phyloP scores from a whole-genome alignment of 2,113 vertebrate species.

The Anseranas semipalmata region DNA sequence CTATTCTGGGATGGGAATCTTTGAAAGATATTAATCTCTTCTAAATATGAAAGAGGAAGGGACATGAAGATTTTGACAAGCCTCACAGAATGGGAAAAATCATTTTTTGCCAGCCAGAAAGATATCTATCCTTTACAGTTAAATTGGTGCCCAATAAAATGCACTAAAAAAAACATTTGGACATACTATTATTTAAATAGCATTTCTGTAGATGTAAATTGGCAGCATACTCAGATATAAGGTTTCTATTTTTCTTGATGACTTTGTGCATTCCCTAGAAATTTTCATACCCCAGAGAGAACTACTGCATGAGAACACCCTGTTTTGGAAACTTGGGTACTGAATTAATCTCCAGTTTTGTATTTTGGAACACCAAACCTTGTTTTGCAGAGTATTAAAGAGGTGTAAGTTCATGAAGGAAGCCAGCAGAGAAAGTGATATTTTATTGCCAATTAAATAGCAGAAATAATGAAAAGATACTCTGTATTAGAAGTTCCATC shows the following conservation, averaged over 20 bases:
- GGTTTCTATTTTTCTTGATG: neutral
- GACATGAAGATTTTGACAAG: neutral
- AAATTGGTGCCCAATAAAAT: neutral
- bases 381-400: neutral
- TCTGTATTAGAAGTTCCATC: neutral
- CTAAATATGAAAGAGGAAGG: neutral
- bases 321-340: rapidly evolving
- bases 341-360: neutral
- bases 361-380: neutral
- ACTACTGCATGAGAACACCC: neutral
- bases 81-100: neutral
- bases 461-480: neutral
- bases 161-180: neutral
- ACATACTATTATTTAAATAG: neutral
- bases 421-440: neutral
- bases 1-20: neutral
- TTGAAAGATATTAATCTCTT: neutral
- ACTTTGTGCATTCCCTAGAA: neutral
- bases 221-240: neutral
- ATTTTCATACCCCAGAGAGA: neutral
- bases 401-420: neutral
- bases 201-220: rapidly evolving
- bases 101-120: neutral
- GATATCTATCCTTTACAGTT: neutral
- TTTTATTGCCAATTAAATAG: neutral